Conservation (phyloP, 2,888 invertebrate species). For the Hololepta plana region DNA sequence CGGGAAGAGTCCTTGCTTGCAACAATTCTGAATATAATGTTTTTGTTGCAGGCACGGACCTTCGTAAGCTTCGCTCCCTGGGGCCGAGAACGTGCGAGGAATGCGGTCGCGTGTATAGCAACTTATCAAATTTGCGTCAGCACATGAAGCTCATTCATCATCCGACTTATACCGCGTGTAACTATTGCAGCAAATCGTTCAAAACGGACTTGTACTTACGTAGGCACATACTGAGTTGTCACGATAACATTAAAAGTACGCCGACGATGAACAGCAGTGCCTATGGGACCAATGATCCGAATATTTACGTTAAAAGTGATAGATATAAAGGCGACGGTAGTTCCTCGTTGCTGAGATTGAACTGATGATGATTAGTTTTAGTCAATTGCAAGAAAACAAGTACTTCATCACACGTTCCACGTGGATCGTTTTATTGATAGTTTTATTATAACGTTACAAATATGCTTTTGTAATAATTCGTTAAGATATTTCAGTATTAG, state of each 20-base stretch:
- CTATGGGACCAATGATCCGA: too few relatives aligned
- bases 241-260: slow-evolving; percentile 23
- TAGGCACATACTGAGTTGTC: slow-evolving; percentile 38
- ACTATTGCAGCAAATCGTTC: slow-evolving; percentile 41
- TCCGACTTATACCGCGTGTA: slow-evolving; percentile 41
- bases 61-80: slow-evolving; percentile 28
- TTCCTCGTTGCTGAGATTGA: too few relatives aligned
- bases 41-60: slow-evolving; percentile 24
- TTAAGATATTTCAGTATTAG: too few relatives aligned
- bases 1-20: slow-evolving; percentile 18
- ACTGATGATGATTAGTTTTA: too few relatives aligned
- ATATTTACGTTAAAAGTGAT: too few relatives aligned
- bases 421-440: too few relatives aligned
- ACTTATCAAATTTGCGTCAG: slow-evolving; percentile 43
- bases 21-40: slow-evolving; percentile 16
- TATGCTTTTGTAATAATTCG: too few relatives aligned
- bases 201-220: slow-evolving; percentile 43
- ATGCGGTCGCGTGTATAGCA: slow-evolving; percentile 45
- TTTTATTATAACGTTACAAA: too few relatives aligned
- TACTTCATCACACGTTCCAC: too few relatives aligned
- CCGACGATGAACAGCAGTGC: too few relatives aligned
- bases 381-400: too few relatives aligned
- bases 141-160: slow-evolving; percentile 47
- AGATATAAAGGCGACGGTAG: too few relatives aligned
- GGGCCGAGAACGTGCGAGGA: slow-evolving; percentile 40